Evolutionary conservation across 2,888 invertebrate genomes (phyloP).

Genomic region (Boloria euphrosyne): DNA sequence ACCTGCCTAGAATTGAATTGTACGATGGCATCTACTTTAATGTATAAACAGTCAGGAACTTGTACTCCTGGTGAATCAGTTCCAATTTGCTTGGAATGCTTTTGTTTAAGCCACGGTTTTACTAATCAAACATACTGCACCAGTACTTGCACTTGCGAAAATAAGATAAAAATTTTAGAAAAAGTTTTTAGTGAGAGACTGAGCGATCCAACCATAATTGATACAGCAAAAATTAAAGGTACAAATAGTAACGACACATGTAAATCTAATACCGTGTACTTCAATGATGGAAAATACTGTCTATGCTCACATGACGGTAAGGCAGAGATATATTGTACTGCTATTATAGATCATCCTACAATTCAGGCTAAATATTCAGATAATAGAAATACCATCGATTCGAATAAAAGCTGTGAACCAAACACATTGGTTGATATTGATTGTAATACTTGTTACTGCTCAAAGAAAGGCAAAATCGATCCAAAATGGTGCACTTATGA

Average conservation of each 20-base stretch:
- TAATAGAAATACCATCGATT: constrained; percentile 45
- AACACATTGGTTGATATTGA: constrained; percentile 66
- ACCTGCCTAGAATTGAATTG: constrained; percentile 64
- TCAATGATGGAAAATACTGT: constrained; percentile 59
- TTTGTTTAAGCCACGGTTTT: constrained; percentile 56
- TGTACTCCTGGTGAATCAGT: constrained; percentile 66
- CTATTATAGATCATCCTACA: constrained; percentile 41
- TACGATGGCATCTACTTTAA: constrained; percentile 48
- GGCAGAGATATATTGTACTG: constrained; percentile 55
- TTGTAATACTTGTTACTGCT: constrained; percentile 74
- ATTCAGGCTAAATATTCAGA: constrained; percentile 30
- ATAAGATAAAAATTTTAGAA: constrained; percentile 61
- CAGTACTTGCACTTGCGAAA: constrained; percentile 56
- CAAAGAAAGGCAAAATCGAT: constrained; percentile 64
- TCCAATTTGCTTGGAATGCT: constrained; percentile 65
- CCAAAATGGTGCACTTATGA: constrained; percentile 74
- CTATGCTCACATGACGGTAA: constrained; percentile 61
- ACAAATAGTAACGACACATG: constrained; percentile 48
- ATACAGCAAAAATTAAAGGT: constrained; percentile 49
- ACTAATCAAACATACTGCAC: constrained; percentile 60
- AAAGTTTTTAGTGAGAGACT: constrained; percentile 52
- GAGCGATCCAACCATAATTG: constrained; percentile 47
- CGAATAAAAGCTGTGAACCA: constrained; percentile 59
- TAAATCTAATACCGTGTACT: constrained; percentile 57
- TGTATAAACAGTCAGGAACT: constrained; percentile 45